These are phyloP conservation scores for Chromoteleia sp. DNA, from an alignment of 2,888 invertebrate species.

Conservation along the genomic window DNA sequence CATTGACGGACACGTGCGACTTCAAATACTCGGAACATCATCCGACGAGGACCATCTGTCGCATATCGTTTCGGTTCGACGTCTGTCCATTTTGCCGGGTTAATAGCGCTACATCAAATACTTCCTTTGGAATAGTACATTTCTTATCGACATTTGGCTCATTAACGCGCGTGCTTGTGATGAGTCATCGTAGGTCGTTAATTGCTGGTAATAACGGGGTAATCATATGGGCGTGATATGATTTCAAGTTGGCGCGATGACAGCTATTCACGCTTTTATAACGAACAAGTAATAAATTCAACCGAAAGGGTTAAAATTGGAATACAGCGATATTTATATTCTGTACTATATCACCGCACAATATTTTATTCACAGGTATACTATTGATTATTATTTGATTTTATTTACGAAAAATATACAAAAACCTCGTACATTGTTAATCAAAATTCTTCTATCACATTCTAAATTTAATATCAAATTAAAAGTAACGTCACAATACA, in stretches of 20 bases:
- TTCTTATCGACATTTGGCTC: constrained; percentile 63
- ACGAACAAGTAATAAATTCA: background rate
- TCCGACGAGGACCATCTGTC: constrained; percentile 66
- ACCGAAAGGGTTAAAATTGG: background rate
- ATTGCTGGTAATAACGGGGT: constrained; percentile 46
- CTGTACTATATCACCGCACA: no score
- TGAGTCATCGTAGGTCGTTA: constrained; percentile 51
- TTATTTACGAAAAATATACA: background rate
- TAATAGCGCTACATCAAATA: constrained; percentile 61
- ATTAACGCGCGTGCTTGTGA: constrained; percentile 35
- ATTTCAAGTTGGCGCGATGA: constrained; percentile 15
- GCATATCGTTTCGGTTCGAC: constrained; percentile 59
- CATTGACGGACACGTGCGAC: constrained; percentile 56
- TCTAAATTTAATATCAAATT: background rate
- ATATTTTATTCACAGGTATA: no score
- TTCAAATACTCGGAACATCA: constrained; percentile 59
- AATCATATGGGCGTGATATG: constrained; percentile 32
- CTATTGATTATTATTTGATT: no score
- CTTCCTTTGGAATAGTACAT: constrained; percentile 47
- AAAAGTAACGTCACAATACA: background rate
- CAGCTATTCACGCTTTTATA: constrained; percentile 26
- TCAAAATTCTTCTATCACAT: background rate
- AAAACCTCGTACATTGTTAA: background rate
- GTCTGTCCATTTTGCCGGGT: constrained; percentile 59
- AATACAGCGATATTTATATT: no score